Evolutionary conservation across 2,113 vertebrate species (phyloP).

Genomic region (Catharus fuscescens): DNA sequence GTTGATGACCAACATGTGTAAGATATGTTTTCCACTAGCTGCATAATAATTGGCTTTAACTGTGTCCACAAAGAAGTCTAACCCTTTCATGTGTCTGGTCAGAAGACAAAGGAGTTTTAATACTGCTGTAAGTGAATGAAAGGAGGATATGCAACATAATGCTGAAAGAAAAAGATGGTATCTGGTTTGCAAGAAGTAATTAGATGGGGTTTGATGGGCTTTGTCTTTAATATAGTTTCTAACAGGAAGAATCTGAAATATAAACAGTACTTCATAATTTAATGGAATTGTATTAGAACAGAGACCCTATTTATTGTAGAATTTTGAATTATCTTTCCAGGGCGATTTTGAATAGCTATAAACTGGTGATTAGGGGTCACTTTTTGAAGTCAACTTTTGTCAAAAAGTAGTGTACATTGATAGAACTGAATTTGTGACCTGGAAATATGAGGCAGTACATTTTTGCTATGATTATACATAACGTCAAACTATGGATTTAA

Average conservation of each 20-base stretch:
- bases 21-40: not conserved
- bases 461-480: constrained; percentile 53
- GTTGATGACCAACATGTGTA: not conserved
- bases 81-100: not conserved
- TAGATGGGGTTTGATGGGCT: not conserved
- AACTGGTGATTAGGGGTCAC: not conserved
- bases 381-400: not conserved
- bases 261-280: not conserved
- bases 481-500: constrained; percentile 53
- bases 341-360: not conserved
- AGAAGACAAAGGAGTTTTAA: not conserved
- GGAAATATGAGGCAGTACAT: constrained; percentile 24
- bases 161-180: not conserved
- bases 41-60: not conserved
- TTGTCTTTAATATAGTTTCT: not conserved
- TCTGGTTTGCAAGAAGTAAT: not conserved
- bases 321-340: not conserved
- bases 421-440: constrained; percentile 49
- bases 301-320: not conserved
- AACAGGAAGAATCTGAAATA: not conserved
- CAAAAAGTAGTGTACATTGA: constrained; percentile 18
- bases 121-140: not conserved
- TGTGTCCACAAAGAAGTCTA: not conserved
- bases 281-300: not conserved
- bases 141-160: not conserved